Base-by-base conservation (phyloP, 1,140 invertebrate species). In the Apis laboriosa region DNA sequence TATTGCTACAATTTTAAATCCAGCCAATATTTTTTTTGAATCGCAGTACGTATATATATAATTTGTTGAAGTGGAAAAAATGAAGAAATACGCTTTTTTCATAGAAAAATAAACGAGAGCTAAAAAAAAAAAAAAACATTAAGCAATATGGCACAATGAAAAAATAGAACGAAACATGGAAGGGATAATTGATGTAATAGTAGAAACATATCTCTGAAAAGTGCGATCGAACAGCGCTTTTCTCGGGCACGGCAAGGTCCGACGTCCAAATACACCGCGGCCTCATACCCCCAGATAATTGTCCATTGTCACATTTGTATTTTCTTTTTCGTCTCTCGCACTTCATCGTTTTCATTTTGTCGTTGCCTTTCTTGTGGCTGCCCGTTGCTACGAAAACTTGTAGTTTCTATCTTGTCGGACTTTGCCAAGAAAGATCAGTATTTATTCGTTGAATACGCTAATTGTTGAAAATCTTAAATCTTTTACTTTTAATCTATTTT, bases 241-340 rank as follows among this genome's bases (percentile, higher is more conserved):
- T 75, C 63, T 81, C 63, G 68, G 11, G 58, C 75, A 78, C 80
- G 80, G 80, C 80, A 83, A 83, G 53, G 80, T 83, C 80, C 80
- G 80, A 77, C 80, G 74, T 76, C 73, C 56, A 61, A 51, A 66
- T 61, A 79, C 34, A 43, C n/a, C 77, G 66, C 77, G 55, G 53
- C 43, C 53, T 77, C 66, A 28, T 55, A 60, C 43, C 55, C 64
- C 21, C 67, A 24, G 79, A 68, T 81, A 70, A 63, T 63, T 51
- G 73, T 67, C 73, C 80, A 76, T 55, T 51, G 9, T 72, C 72
- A 60, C 61, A 43, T 43, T 43, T 43, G 55, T 58, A 66, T 68
- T 66, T 56, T 73, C 61, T 43, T 75, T 76, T 63, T 60, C 55
- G 63, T 66, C 55, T 55, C 63, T 67, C 80, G 73, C 73, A 81